Conservation (phyloP, 2,797 vertebrate species). For the Macroramphosus scolopax region DNA sequence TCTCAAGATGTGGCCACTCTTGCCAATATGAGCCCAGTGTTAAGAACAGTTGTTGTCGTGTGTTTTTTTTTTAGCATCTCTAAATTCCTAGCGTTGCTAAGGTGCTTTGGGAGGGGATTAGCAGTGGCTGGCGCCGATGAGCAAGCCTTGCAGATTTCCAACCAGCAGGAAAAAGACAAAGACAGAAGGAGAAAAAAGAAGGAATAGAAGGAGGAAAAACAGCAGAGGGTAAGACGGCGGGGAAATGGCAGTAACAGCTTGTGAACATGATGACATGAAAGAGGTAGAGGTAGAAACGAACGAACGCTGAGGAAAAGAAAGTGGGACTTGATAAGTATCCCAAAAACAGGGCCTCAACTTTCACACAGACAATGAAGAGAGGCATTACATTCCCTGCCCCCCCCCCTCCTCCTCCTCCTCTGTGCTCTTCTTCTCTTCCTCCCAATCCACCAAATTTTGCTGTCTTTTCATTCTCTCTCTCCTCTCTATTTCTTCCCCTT, state of each 20-base stretch:
- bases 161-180: constrained; percentile 69
- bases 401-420: constrained; percentile 2
- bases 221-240: constrained; percentile 67
- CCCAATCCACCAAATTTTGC: constrained; percentile 2
- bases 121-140: constrained; percentile 77
- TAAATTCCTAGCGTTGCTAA: constrained; percentile 81
- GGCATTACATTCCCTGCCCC: constrained; percentile 7
- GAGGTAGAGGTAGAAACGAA: constrained; percentile 63
- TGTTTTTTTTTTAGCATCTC: constrained; percentile 75
- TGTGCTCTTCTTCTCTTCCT: constrained; percentile 13
- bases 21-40: constrained; percentile 74
- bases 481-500: constrained; percentile 41
- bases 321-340: constrained; percentile 60
- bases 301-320: constrained; percentile 31
- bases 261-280: constrained; percentile 75
- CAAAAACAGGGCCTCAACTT: constrained; percentile 58
- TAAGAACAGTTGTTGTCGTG: constrained; percentile 76
- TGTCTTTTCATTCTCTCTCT: constrained; percentile 37
- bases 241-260: constrained; percentile 64
- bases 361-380: constrained; percentile 23
- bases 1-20: constrained; percentile 76
- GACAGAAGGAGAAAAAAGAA: constrained; percentile 57
- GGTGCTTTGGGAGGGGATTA: constrained; percentile 82
- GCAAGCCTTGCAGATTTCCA: constrained; percentile 77
- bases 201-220: constrained; percentile 59